Percentiles rank a stretch among this genome's conserved stretches.
These are phyloP conservation scores for Eurois occulta DNA, from an alignment of 2,888 invertebrate genomes.

Conservation along the genomic window DNA sequence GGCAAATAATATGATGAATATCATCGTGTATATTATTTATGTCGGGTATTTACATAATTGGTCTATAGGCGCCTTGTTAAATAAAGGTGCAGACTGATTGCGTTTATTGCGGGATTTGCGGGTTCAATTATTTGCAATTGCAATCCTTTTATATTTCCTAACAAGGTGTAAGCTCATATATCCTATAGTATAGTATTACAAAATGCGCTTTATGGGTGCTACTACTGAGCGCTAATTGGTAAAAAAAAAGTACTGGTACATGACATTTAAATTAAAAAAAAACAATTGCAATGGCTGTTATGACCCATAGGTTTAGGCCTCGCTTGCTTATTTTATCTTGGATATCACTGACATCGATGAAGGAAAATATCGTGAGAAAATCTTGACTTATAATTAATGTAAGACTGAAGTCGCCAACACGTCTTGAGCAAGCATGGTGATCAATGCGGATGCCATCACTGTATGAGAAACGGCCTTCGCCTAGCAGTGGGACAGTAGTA, in stretches of 20 bases:
- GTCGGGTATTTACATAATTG: conserved; percentile 38
- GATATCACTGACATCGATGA: background rate
- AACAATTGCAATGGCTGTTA: too few species aligned
- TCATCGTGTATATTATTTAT: conserved; percentile 23
- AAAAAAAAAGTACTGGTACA: too few species aligned
- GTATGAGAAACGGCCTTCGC: too few species aligned
- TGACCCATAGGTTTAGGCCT: background rate
- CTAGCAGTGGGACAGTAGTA: too few species aligned
- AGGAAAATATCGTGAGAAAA: too few species aligned
- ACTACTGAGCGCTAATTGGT: background rate
- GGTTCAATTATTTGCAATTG: background rate
- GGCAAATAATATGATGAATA: conserved; percentile 43
- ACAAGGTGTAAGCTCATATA: background rate
- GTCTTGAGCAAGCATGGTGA: too few species aligned
- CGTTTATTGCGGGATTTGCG: background rate
- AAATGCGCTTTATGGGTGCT: background rate
- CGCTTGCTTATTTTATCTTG: background rate
- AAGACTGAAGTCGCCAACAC: too few species aligned
- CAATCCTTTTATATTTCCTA: background rate
- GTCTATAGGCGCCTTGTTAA: conserved; percentile 13
- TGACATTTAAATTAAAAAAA: too few species aligned
- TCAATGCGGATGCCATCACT: too few species aligned
- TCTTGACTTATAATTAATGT: too few species aligned
- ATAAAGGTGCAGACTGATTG: conserved; percentile 1
- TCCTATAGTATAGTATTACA: background rate